These are phyloP conservation scores for Villa cingulata DNA, from an alignment of 2,888 invertebrate species.

Conservation along the genomic window DNA sequence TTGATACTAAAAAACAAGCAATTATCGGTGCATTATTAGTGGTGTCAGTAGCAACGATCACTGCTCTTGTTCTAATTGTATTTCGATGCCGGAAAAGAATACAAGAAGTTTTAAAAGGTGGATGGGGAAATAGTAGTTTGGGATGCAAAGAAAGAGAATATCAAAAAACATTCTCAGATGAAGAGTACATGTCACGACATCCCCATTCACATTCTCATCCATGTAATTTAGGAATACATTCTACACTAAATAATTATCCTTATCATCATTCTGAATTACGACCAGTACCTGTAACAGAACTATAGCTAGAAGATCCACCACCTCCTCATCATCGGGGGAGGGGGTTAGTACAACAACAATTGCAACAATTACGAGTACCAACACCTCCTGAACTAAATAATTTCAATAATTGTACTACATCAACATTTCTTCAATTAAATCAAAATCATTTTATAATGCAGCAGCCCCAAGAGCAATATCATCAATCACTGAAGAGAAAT, in stretches of 20 bases:
- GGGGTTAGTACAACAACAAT: constrained; percentile 29
- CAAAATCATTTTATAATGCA: constrained; percentile 33
- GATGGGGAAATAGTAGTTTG: constrained; percentile 35
- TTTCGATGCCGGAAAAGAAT: constrained; percentile 68
- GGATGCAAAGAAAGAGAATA: constrained; percentile 72
- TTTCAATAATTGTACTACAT: constrained; percentile 17
- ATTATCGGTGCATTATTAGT: constrained; percentile 64
- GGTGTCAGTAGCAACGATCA: constrained; percentile 56
- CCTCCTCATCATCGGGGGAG: constrained; percentile 62
- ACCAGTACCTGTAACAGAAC: constrained; percentile 80
- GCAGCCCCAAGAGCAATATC: constrained; percentile 4
- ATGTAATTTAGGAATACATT: constrained; percentile 31
- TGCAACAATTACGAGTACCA: constrained; percentile 32
- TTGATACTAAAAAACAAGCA: constrained; percentile 65
- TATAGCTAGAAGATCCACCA: constrained; percentile 62
- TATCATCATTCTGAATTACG: constrained; percentile 36
- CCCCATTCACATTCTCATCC: constrained; percentile 29
- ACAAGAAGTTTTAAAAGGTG: constrained; percentile 64
- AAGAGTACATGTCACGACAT: constrained; percentile 50
- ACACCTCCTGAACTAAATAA: constrained; percentile 24
- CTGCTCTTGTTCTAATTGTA: constrained; percentile 55
- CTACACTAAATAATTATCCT: constrained; percentile 31
- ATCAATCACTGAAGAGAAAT: constrained; percentile 4
- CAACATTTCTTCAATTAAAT: constrained; percentile 31
- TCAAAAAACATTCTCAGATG: constrained; percentile 79